Evolutionary conservation across 2,888 invertebrate genomes (phyloP).

Genomic region (Timandra comae): DNA sequence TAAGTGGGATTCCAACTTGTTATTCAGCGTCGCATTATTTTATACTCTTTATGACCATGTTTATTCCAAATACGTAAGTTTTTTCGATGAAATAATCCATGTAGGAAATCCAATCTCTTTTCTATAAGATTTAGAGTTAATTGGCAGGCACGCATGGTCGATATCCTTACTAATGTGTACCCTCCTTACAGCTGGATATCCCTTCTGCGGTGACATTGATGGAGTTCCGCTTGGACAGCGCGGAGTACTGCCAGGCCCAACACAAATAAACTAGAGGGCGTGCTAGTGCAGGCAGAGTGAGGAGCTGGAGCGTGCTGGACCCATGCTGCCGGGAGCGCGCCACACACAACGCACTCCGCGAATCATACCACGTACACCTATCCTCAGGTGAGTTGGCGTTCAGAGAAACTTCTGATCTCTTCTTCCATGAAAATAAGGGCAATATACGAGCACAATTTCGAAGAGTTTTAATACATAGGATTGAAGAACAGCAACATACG

Average conservation of each 20-base stretch:
- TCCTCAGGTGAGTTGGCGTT: slow-evolving; percentile 42
- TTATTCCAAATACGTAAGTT: too few relatives aligned
- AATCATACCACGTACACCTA: slow-evolving; percentile 51
- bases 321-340: slow-evolving; percentile 65
- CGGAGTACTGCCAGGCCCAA: slow-evolving; percentile 99
- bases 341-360: slow-evolving; percentile 51
- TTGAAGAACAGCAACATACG: too few relatives aligned
- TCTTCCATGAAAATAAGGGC: slow-evolving; percentile 10
- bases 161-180: too few relatives aligned
- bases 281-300: slow-evolving; percentile 39
- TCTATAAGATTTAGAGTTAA: too few relatives aligned
- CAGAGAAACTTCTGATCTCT: slow-evolving; percentile 5
- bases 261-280: slow-evolving; percentile 87
- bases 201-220: slow-evolving; percentile 95
- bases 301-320: slow-evolving; percentile 49
- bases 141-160: too few relatives aligned
- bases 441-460: too few relatives aligned
- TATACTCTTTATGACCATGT: too few relatives aligned
- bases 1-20: too few relatives aligned
- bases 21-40: too few relatives aligned
- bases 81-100: too few relatives aligned
- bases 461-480: too few relatives aligned
- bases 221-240: slow-evolving; percentile 99
- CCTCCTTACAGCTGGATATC: slow-evolving; percentile 89
- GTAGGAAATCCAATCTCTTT: too few relatives aligned